phyloP scores from a whole-genome alignment of 2,797 vertebrate genomes.

The Rhodeus uyekii region DNA sequence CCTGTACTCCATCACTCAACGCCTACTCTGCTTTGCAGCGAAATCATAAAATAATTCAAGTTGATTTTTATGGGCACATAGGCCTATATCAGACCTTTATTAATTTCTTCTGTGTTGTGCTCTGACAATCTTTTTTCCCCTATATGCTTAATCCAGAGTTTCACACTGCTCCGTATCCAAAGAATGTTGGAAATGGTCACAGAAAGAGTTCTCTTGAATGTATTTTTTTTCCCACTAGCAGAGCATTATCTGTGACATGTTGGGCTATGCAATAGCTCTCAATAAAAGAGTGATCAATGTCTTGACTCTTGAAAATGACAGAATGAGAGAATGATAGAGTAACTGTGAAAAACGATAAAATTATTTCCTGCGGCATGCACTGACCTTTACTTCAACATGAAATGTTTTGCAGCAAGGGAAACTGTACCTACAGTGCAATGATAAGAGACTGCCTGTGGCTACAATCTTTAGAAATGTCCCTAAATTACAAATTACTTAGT shows the following conservation, averaged over 20 bases:
- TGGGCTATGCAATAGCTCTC: constrained; percentile 24
- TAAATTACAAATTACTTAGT: constrained; percentile 28
- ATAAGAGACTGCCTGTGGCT: constrained; percentile 36
- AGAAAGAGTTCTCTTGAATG: constrained; percentile 27
- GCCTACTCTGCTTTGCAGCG: neutral
- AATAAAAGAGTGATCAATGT: constrained; percentile 12
- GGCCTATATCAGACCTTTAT: neutral
- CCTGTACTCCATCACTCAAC: neutral
- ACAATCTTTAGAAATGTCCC: neutral
- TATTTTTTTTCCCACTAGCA: constrained; percentile 34
- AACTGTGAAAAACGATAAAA: constrained; percentile 48
- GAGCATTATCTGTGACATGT: constrained; percentile 45
- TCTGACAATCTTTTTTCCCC: neutral
- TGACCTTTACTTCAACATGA: constrained; percentile 45
- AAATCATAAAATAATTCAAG: neutral
- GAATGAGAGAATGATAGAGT: constrained; percentile 21
- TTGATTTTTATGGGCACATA: neutral
- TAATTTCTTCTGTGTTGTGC: neutral
- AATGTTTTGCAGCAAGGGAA: neutral
- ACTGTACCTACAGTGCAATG: constrained; percentile 13
- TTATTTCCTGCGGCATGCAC: constrained; percentile 21
- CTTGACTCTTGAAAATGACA: constrained; percentile 18
- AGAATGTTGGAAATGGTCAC: constrained; percentile 10
- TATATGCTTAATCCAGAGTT: constrained; percentile 14
- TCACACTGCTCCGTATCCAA: neutral